A percentile compares a stretch with the other conserved stretches of the same genome.
Evolutionary conservation across 2,113 vertebrate genomes (phyloP).

Genomic region (Cyprinodon brontotheroides): DNA sequence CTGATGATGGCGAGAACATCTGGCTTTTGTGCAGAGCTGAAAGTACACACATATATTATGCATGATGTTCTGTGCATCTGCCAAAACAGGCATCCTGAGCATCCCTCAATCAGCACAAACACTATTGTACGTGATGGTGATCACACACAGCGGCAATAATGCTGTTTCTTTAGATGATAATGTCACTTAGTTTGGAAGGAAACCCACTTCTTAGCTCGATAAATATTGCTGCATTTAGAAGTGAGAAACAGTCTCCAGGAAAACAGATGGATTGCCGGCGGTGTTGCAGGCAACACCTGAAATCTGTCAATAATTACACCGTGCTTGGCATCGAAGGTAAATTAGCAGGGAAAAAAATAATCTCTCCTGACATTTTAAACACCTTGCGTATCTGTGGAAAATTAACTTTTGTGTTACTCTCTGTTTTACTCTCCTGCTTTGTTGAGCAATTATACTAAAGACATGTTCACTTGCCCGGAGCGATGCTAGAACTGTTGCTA

Average conservation of each 20-base stretch:
- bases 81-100: conserved; percentile 66
- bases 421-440: background rate
- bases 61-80: conserved; percentile 79
- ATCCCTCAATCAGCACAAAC: conserved; percentile 71
- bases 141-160: conserved; percentile 32
- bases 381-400: conserved; percentile 49
- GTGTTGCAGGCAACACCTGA: conserved; percentile 67
- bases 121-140: conserved; percentile 24
- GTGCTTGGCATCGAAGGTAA: conserved; percentile 32
- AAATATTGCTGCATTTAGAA: conserved; percentile 27
- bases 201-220: conserved; percentile 4
- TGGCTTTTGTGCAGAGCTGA: conserved; percentile 82
- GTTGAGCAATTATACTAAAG: conserved; percentile 20
- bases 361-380: conserved; percentile 61
- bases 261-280: conserved; percentile 67
- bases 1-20: conserved; percentile 75
- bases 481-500: conserved; percentile 3
- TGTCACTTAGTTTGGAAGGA: conserved; percentile 1
- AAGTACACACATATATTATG: conserved; percentile 79
- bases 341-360: conserved; percentile 43
- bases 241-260: conserved; percentile 30
- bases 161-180: conserved; percentile 3
- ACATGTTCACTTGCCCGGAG: conserved; percentile 4
- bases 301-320: conserved; percentile 64
- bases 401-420: conserved; percentile 43